These are phyloP conservation scores for Uropetala carovei DNA, from an alignment of 2,888 invertebrate genomes.

Conservation along the genomic window DNA sequence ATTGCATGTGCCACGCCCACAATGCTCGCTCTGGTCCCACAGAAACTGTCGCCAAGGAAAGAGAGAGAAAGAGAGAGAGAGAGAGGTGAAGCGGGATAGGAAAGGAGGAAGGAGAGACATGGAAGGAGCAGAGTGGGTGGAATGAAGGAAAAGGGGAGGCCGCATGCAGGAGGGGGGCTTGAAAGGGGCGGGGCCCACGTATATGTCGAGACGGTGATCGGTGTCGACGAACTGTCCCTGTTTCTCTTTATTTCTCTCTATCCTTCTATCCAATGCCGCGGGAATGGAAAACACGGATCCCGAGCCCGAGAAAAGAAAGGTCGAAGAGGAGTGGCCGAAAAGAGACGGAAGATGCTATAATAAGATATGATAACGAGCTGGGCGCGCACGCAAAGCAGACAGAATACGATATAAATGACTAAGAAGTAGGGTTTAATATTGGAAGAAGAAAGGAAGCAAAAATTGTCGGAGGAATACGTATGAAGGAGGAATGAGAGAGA, in stretches of 20 bases:
- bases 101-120: not conserved
- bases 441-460: too few relatives aligned
- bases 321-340: not conserved
- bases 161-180: not conserved
- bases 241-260: not conserved
- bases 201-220: not conserved
- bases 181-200: not conserved
- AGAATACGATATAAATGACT: too few relatives aligned
- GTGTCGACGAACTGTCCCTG: constrained; percentile 54
- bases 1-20: constrained; percentile 49
- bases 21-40: constrained; percentile 28
- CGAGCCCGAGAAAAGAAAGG: not conserved
- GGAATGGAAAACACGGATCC: constrained; percentile 34
- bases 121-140: not conserved
- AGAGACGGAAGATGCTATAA: not conserved
- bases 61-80: constrained; percentile 5
- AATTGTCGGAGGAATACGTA: too few relatives aligned
- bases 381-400: not conserved
- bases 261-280: not conserved
- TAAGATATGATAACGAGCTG: not conserved
- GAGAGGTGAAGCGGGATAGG: not conserved
- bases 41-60: constrained; percentile 49
- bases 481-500: too few relatives aligned
- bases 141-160: not conserved
- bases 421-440: too few relatives aligned